These are phyloP conservation scores for Drosophila mayaguana DNA, from an alignment of 2,888 invertebrate genomes.

Conservation along the genomic window DNA sequence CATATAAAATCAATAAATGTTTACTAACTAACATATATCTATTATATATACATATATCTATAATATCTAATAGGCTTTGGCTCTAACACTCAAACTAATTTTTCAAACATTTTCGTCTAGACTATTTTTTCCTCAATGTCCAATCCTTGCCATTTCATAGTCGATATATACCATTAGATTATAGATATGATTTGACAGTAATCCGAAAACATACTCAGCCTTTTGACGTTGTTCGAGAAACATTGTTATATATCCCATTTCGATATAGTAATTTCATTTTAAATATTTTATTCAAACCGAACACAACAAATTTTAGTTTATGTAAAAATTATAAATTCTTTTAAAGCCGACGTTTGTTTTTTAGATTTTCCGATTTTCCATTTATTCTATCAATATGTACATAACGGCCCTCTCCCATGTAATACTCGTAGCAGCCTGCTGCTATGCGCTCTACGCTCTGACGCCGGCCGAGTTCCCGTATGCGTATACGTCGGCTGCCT, in stretches of 20 bases:
- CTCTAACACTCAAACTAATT: not conserved
- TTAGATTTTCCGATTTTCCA: not conserved
- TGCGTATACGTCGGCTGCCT: slow-evolving; percentile 62
- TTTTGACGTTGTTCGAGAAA: not conserved
- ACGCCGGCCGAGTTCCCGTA: slow-evolving; percentile 56
- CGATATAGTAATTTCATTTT: not conserved
- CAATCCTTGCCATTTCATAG: not conserved
- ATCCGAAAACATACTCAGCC: not conserved
- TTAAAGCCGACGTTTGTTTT: not conserved
- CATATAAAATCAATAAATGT: too few relatives aligned
- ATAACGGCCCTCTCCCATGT: slow-evolving; percentile 19
- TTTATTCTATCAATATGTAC: not conserved
- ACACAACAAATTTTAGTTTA: not conserved
- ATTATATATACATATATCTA: too few relatives aligned
- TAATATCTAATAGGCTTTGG: too few relatives aligned
- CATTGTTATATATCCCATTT: not conserved
- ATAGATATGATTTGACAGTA: not conserved
- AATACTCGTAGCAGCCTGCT: slow-evolving; percentile 51
- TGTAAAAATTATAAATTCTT: not conserved
- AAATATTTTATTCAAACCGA: not conserved
- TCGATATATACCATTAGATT: not conserved
- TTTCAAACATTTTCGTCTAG: too few relatives aligned
- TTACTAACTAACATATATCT: too few relatives aligned
- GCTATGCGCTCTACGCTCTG: slow-evolving; percentile 56
- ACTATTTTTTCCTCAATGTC: not conserved